phyloP scores from a whole-genome alignment of 2,113 vertebrate genomes.

The Ramphastos sulfuratus region DNA sequence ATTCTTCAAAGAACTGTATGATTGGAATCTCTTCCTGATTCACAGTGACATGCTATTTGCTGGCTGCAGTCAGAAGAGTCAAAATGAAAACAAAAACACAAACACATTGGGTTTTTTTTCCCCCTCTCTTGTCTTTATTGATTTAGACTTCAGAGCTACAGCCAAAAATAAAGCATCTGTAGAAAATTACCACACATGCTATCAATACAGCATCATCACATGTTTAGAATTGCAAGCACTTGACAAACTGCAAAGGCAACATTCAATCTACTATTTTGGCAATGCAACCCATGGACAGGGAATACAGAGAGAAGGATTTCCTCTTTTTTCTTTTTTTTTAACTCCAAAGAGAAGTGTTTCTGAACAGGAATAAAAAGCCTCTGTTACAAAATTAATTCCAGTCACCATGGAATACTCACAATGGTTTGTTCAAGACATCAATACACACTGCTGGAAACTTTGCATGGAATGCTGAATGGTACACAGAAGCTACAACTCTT shows the following conservation, averaged over 20 bases:
- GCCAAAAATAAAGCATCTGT: slow-evolving; percentile 66
- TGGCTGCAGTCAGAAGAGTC: slow-evolving; percentile 18
- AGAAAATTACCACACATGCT: slow-evolving; percentile 61
- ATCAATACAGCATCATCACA: slow-evolving; percentile 33
- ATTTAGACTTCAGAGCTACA: slow-evolving; percentile 66
- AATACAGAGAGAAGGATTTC: background rate
- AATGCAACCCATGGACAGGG: background rate
- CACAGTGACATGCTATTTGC: slow-evolving; percentile 60
- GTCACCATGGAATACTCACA: background rate
- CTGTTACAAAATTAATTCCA: background rate
- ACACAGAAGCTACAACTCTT: background rate
- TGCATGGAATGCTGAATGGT: fast-evolving
- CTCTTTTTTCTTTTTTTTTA: background rate
- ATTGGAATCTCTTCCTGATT: slow-evolving; percentile 60
- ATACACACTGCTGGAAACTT: background rate
- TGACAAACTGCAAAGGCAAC: slow-evolving; percentile 27
- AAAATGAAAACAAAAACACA: slow-evolving; percentile 64
- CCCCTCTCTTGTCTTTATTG: slow-evolving; percentile 62
- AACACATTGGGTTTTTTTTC: background rate
- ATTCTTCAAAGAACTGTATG: slow-evolving; percentile 64
- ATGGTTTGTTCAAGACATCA: background rate
- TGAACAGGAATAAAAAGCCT: slow-evolving; percentile 19
- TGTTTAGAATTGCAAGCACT: slow-evolving; percentile 50
- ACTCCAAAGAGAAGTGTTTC: background rate
- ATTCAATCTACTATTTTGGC: slow-evolving; percentile 20